Evolutionary conservation across 2,113 vertebrate species (phyloP), one percentile per base, ranked within the genome.

Genomic region (Sylvia atricapilla): DNA sequence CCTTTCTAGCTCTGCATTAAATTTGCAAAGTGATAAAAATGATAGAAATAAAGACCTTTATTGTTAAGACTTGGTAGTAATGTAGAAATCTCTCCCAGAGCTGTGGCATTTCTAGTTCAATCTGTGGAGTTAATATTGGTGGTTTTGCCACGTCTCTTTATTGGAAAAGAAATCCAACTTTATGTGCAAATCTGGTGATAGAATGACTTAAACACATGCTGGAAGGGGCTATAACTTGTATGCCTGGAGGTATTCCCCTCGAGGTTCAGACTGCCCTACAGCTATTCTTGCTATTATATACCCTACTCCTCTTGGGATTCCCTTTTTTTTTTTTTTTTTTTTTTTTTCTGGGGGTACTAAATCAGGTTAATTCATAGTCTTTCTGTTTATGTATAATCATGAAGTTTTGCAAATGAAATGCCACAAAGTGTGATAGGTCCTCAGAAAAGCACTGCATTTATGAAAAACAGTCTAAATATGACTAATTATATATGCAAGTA

Each of bases 1-100:
- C 27, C 50, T 87, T 79, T 59, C n/a, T 90, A 69, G 76, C n/a
- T 76, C 84, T 93, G 81, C 91, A 87, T 91, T 89, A 84, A 76
- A 81, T 90, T 93, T 86, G 50, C 18, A 72, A 76, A 92, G 35
- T 83, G 49, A 64, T 86, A 90, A 68, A 93, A 84, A 21, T 55
- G 2, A 73, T 69, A 50, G 74, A 97, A 82, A 76, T 44, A 27
- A 20, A 70, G 19, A 47, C 33, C n/a, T 67, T 87, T 86, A 72
- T 67, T 90, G 23, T 92, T 91, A 75, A 67, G 39, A 69, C 24
- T 81, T 89, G 12, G 79, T 39, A 68, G 37, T n/a, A 68, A 82
- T 50, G 28, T 67, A 63, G 79, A 62, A 94, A 93, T 52, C 24
- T 55, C 14, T 59, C n/a, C 43, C 58, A 64, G 66, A 92, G 12